A percentile compares a stretch with the other conserved stretches of the same genome.
phyloP scores from a whole-genome alignment of 2,113 vertebrate species.

The Camelus bactrianus region DNA sequence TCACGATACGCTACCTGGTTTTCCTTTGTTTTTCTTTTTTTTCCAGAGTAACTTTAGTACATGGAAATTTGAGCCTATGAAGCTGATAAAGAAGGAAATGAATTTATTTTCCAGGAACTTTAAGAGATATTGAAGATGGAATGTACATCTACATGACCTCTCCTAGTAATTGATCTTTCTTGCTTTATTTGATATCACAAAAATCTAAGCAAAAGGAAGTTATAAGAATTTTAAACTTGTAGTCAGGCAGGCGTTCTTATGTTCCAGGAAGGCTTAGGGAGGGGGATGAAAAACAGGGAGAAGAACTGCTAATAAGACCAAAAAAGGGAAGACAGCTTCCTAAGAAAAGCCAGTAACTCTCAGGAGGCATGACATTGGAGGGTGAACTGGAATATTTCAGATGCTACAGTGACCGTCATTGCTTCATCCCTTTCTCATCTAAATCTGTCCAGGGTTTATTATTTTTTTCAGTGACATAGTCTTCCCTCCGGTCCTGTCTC shows the following conservation, averaged over 20 bases:
- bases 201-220: background rate
- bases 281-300: background rate
- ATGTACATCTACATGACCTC: background rate
- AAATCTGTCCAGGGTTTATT: background rate
- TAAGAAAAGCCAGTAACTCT: slow-evolving; percentile 40
- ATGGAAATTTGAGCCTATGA: background rate
- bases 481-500: fast-evolving
- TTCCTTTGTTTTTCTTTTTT: background rate
- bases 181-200: background rate
- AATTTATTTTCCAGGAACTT: background rate
- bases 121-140: background rate
- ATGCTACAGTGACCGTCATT: background rate
- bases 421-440: background rate
- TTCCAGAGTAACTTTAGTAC: background rate
- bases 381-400: slow-evolving; percentile 55
- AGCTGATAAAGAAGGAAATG: background rate
- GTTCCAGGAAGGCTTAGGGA: background rate
- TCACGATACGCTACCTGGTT: background rate
- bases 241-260: background rate
- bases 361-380: slow-evolving; percentile 23
- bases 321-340: slow-evolving; percentile 63
- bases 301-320: slow-evolving; percentile 34
- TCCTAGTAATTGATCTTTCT: background rate
- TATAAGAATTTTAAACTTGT: background rate
- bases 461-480: no score